Evolutionary conservation across 2,888 invertebrate species (phyloP), one percentile per base, ranked within the genome.

Genomic region (Microchrysa polita): DNA sequence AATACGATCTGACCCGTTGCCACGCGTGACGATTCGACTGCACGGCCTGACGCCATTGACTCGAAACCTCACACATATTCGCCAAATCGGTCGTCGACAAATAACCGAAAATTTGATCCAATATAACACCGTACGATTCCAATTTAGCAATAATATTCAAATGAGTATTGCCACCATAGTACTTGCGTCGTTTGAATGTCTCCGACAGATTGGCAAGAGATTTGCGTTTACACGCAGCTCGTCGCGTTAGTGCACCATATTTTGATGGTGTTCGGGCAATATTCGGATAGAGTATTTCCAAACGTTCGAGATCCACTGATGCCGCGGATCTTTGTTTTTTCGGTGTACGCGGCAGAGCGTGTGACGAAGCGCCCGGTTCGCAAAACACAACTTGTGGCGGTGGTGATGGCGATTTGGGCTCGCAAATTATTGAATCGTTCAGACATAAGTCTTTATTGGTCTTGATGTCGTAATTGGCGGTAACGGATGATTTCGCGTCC

Each of bases 131-230:
- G 63, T 75, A 76, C 14, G 67, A 14, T 52, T 71, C 73, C n/a
- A 76, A 61, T 72, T 76, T 76, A 1, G 55, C 60, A 42, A 76
- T 74, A 22, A 76, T 74, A 63, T 76, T 76, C 63, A 76, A 59
- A 74, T 73, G 40, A 23, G 74, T 75, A 40, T 40, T 44, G 20
- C 75, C 74, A 57, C 71, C 48, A 52, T 73, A 76, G 44, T 71
- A 76, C 42, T 71, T 71, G 4, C 27, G 72, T 5, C 72, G 60
- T 48, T 60, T 72, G n/a, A 55, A 69, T 18, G 27, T 67, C 5
- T 67, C 42, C 34, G 61, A 63, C 20, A 72, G 14, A 14, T 23
- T 27, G 2, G 52, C 14, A n/a, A 18, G 22, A 1, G 18, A 63
- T 71, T 61, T 72, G 4, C 72, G 44, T n/a, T 72, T 59, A 16